Conservation (phyloP, 2,797 vertebrate species). For the Pygocentrus nattereri region DNA sequence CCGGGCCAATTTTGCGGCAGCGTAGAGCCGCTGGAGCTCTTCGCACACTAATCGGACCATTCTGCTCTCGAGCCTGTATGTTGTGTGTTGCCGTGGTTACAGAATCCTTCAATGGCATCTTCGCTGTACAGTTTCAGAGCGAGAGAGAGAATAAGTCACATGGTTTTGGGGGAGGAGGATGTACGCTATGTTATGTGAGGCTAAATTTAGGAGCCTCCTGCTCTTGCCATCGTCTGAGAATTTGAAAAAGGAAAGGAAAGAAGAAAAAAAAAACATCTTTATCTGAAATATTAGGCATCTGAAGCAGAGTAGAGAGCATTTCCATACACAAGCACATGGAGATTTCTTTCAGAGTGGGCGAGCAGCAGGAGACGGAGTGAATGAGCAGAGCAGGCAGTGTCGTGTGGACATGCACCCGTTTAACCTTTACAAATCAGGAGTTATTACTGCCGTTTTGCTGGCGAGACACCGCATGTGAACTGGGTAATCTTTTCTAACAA, state of each 20-base stretch:
- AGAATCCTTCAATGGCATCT: conserved; percentile 73
- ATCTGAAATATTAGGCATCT: conserved; percentile 53
- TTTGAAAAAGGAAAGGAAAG: conserved; percentile 15
- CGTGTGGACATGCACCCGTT: conserved; percentile 7
- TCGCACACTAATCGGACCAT: conserved; percentile 76
- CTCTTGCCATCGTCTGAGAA: conserved; percentile 49
- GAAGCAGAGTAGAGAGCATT: conserved; percentile 48
- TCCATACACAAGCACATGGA: conserved; percentile 42
- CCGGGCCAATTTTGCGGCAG: conserved; percentile 51
- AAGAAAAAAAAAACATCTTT: conserved; percentile 53
- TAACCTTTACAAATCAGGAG: background rate
- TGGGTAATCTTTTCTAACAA: no score
- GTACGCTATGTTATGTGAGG: conserved; percentile 55
- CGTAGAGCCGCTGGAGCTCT: conserved; percentile 67
- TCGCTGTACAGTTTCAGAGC: conserved; percentile 63
- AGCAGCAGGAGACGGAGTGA: conserved; percentile 28
- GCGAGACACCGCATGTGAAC: no score
- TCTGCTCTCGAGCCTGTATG: conserved; percentile 65
- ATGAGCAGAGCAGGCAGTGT: conserved; percentile 45
- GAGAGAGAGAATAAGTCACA: conserved; percentile 54
- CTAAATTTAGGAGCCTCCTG: conserved; percentile 69
- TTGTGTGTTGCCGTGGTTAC: conserved; percentile 84
- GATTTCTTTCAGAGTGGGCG: conserved; percentile 55
- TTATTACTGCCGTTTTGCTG: background rate
- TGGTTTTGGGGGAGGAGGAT: conserved; percentile 61